Conservation (phyloP, 1,140 invertebrate genomes). For the Lordiphosa collinella region DNA sequence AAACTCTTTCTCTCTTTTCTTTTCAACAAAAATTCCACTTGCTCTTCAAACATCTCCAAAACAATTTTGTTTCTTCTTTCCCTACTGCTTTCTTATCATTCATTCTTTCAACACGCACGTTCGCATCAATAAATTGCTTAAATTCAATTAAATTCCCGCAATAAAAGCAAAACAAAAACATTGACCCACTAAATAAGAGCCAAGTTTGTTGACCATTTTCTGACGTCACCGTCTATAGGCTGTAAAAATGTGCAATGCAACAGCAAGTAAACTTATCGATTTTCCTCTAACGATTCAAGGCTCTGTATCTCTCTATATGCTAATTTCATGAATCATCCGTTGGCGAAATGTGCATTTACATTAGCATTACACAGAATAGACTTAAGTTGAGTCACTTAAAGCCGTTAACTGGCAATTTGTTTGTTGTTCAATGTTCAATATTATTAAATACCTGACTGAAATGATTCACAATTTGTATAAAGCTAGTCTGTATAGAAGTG, state of each 20-base stretch:
- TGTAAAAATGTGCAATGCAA: conserved; percentile 48
- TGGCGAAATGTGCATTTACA: conserved; percentile 43
- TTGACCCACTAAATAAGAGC: conserved; percentile 56
- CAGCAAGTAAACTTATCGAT: conserved; percentile 43
- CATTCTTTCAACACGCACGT: not conserved
- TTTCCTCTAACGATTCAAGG: conserved; percentile 30
- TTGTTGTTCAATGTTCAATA: conserved; percentile 21
- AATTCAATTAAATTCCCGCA: conserved; percentile 56
- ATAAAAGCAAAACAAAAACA: conserved; percentile 49
- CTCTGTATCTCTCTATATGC: conserved; percentile 6
- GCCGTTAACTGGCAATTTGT: conserved; percentile 19
- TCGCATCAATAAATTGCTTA: conserved; percentile 23
- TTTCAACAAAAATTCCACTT: no score
- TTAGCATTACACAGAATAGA: conserved; percentile 10
- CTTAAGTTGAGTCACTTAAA: conserved; percentile 22
- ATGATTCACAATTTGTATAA: conserved; percentile 28
- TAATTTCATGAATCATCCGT: conserved; percentile 43
- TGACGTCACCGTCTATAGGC: conserved; percentile 39
- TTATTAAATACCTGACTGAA: conserved; percentile 14
- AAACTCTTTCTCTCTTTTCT: no score
- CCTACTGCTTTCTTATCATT: conserved; percentile 3
- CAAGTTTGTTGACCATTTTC: conserved; percentile 44
- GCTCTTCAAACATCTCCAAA: no score
- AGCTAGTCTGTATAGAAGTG: conserved; percentile 1
- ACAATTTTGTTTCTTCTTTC: not conserved